Percentiles rank a stretch among this genome's conserved stretches.
These are phyloP conservation scores for Perithous albicinctus DNA, from an alignment of 2,888 invertebrate genomes.

Conservation along the genomic window DNA sequence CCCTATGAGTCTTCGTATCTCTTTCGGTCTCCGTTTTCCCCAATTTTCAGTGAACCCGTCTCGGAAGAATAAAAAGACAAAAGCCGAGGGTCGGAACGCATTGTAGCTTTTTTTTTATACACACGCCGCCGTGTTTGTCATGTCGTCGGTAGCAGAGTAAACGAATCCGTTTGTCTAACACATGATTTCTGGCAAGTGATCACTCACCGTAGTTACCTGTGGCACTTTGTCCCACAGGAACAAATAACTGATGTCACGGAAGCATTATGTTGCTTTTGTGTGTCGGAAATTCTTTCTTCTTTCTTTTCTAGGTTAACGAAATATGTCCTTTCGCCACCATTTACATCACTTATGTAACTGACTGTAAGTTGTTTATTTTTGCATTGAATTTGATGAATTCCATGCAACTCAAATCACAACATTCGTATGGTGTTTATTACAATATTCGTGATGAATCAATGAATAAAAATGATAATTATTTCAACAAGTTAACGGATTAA, in stretches of 20 bases:
- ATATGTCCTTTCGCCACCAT: neutral
- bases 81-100: conserved; percentile 18
- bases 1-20: conserved; percentile 14
- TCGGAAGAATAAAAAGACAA: conserved; percentile 28
- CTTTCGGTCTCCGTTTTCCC: conserved; percentile 11
- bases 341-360: neutral
- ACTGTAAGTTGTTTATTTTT: too few species aligned
- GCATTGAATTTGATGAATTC: too few species aligned
- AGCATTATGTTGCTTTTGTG: conserved; percentile 5
- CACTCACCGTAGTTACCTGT: conserved; percentile 2
- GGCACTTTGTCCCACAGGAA: conserved; percentile 13
- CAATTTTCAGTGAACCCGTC: conserved; percentile 22
- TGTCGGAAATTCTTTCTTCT: conserved; percentile 22
- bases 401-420: too few species aligned
- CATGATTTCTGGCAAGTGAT: conserved; percentile 27
- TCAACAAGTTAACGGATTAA: too few species aligned
- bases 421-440: too few species aligned
- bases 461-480: too few species aligned
- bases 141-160: conserved; percentile 59
- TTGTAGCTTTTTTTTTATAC: conserved; percentile 36
- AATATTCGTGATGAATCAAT: too few species aligned
- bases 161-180: conserved; percentile 65
- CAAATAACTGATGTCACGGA: conserved; percentile 37
- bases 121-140: conserved; percentile 36
- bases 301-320: conserved; percentile 6